phyloP scores from a whole-genome alignment of 2,888 invertebrate species.

The Tyria jacobaeae region DNA sequence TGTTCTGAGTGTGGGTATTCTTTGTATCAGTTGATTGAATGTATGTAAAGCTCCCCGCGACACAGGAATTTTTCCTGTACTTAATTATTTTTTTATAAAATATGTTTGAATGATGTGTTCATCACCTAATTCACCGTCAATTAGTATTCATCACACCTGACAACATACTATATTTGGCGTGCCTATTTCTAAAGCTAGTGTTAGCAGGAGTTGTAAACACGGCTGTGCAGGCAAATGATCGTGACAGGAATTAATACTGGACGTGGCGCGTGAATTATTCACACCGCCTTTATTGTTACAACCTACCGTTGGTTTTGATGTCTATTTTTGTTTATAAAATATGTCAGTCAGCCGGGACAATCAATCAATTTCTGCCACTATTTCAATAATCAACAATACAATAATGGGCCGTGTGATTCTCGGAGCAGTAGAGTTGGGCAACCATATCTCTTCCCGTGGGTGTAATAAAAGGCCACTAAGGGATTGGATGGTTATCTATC shows the following conservation, averaged over 20 bases:
- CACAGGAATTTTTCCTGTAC: too few relatives aligned
- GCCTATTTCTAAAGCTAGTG: slow-evolving; percentile 3
- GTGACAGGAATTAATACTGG: slow-evolving; percentile 44
- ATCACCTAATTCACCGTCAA: background rate
- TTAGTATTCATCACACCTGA: background rate
- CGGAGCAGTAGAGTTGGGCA: too few relatives aligned
- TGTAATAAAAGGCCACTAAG: too few relatives aligned
- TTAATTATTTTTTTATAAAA: background rate
- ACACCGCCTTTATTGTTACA: slow-evolving; percentile 9
- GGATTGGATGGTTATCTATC: too few relatives aligned
- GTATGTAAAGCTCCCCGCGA: too few relatives aligned
- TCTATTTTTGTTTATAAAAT: background rate
- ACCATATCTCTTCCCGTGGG: too few relatives aligned
- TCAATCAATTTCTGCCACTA: background rate
- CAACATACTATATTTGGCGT: background rate
- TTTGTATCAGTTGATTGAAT: too few relatives aligned
- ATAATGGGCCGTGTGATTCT: too few relatives aligned
- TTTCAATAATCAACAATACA: background rate
- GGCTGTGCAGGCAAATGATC: slow-evolving; percentile 33
- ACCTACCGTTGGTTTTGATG: slow-evolving; percentile 4
- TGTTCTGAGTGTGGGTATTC: too few relatives aligned
- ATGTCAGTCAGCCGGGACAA: background rate
- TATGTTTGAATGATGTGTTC: background rate
- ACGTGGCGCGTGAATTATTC: slow-evolving; percentile 26
- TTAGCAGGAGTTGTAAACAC: slow-evolving; percentile 22